Evolutionary conservation across 2,113 vertebrate species (phyloP).

Genomic region (Ophthalmolycus amberensis): DNA sequence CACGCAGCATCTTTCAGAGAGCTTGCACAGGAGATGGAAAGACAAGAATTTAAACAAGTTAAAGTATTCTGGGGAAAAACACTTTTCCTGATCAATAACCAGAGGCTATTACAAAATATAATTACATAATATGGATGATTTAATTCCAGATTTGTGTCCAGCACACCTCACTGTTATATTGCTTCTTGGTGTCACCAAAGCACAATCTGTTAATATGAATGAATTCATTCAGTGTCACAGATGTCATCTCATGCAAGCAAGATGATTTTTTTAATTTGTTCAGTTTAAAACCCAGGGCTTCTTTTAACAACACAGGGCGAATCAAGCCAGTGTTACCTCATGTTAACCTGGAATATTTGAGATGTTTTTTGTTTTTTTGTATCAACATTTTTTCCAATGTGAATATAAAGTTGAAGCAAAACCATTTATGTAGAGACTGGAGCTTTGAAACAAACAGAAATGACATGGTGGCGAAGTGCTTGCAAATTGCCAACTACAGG

Average conservation of each 20-base stretch:
- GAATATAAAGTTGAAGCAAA: slow-evolving; percentile 3
- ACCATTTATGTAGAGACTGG: background rate
- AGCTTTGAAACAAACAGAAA: slow-evolving; percentile 12
- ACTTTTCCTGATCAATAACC: slow-evolving; percentile 7
- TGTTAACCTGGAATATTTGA: background rate
- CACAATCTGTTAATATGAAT: slow-evolving; percentile 49
- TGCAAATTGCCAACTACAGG: background rate
- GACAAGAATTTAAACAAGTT: slow-evolving; percentile 27
- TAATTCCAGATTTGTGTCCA: slow-evolving; percentile 31
- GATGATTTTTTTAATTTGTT: background rate
- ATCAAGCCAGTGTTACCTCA: slow-evolving; percentile 6
- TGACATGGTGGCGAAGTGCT: background rate
- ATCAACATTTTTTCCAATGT: no score
- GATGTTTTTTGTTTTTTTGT: background rate
- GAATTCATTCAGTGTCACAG: slow-evolving; percentile 38
- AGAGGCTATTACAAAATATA: slow-evolving; percentile 15
- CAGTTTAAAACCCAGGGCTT: background rate
- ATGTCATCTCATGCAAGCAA: slow-evolving; percentile 4
- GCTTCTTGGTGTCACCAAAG: slow-evolving; percentile 32
- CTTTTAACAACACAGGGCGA: background rate
- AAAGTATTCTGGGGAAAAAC: background rate
- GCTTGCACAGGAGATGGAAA: background rate
- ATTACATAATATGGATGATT: slow-evolving; percentile 24
- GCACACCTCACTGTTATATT: slow-evolving; percentile 24
- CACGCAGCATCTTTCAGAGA: slow-evolving; percentile 17